phyloP scores from a whole-genome alignment of 2,797 vertebrate species.

The Acrossocheilus fasciatus region DNA sequence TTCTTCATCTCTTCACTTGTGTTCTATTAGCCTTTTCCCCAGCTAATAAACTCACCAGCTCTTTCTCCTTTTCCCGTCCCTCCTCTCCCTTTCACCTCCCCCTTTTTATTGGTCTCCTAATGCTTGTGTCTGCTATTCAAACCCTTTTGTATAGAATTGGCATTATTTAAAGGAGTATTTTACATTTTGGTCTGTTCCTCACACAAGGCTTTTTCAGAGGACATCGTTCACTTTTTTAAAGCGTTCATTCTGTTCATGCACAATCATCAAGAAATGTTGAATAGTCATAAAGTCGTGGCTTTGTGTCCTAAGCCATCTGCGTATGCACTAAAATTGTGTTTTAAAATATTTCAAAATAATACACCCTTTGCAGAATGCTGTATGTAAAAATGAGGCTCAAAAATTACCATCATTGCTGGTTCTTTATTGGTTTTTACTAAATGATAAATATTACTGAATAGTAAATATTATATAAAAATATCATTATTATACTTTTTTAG shows the following conservation, averaged over 20 bases:
- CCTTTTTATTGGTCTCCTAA: not conserved
- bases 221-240: not conserved
- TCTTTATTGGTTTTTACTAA: not conserved
- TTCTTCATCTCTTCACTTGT: slow-evolving; percentile 12
- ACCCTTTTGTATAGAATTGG: not conserved
- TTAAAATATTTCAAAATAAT: not conserved
- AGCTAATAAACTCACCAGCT: slow-evolving; percentile 15
- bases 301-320: not conserved
- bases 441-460: too few relatives aligned
- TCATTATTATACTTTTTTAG: not conserved
- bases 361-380: too few relatives aligned
- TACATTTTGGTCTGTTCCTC: not conserved
- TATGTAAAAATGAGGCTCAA: not conserved
- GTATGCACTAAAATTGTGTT: not conserved
- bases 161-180: not conserved
- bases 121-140: not conserved
- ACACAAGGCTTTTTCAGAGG: not conserved
- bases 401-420: not conserved
- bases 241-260: not conserved
- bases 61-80: not conserved
- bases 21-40: slow-evolving; percentile 14
- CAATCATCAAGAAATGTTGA: not conserved
- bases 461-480: not conserved
- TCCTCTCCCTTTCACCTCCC: not conserved
- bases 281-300: not conserved